Evolutionary conservation across 2,797 vertebrate genomes (phyloP).

Genomic region (Eulemur mongoz): DNA sequence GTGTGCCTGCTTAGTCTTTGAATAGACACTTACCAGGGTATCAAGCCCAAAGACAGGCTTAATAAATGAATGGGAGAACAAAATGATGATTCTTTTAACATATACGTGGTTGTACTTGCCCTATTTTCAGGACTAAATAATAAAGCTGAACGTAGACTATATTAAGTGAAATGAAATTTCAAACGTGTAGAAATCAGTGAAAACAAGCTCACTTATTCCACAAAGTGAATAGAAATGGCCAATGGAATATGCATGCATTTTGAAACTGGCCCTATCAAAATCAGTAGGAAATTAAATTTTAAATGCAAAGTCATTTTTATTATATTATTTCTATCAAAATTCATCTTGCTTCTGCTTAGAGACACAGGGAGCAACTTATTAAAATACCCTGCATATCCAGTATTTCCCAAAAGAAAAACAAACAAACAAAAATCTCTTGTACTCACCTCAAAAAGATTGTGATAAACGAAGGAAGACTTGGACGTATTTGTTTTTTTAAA

Average conservation of each 20-base stretch:
- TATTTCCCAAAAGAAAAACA: neutral
- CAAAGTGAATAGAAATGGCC: neutral
- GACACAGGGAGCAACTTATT: neutral
- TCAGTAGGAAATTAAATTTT: conserved; percentile 57
- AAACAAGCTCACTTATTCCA: neutral
- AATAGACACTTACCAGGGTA: neutral
- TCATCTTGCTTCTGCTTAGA: conserved; percentile 21
- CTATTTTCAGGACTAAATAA: neutral
- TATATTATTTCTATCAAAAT: neutral
- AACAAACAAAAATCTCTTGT: neutral
- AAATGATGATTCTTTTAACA: neutral
- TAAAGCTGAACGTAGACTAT: neutral
- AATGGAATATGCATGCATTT: fast-evolving
- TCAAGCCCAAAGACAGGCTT: neutral
- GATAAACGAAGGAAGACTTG: neutral
- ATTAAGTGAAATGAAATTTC: neutral
- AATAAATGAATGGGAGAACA: neutral
- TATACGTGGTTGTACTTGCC: neutral
- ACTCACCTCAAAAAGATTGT: neutral
- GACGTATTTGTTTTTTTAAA: neutral
- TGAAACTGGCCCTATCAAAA: conserved; percentile 49
- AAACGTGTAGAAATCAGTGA: neutral
- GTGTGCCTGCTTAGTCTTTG: neutral
- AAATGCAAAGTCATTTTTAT: conserved; percentile 10
- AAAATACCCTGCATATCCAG: neutral